Base-by-base conservation (phyloP, 1,140 invertebrate genomes). In the Tribolium castaneum region DNA sequence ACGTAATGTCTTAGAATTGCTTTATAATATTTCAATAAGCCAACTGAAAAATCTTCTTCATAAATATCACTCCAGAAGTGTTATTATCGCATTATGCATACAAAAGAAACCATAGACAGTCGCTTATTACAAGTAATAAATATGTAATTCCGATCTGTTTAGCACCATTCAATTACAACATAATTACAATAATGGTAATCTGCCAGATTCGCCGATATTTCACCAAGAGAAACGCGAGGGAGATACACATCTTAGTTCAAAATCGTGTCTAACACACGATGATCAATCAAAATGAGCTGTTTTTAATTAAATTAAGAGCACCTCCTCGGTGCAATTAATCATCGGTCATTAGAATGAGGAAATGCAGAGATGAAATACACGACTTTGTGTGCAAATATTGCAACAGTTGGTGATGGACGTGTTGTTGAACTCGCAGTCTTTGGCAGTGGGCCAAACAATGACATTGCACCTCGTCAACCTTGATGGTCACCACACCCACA, bases 391-490 rank as follows among this genome's bases (percentile, higher is more conserved):
- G 59, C 59, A 66, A 66, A 66, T 66, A 12, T 66, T 35, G 59
- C 59, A 34, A 66, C 25, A 66, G 59, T 45, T 45, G 39, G 39
- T 45, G 39, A 35, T 59, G 14, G 54, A 59, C 22, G 19, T 59
- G 54, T 59, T 66, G 59, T 66, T 66, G 59, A 66, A 66, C 59
- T 30, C 30, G 59, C 19, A 62, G 56, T 30, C 10, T 66, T 66
- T 66, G 59, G 59, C 59, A 66, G 25, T 66, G 59, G 59, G 59
- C 59, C 59, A 66, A 66, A 66, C 3, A 12, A 66, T 66, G 59
- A 66, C 59, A 66, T 66, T 66, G 59, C 59, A 66, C 59, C 59
- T 66, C 59, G 59, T 66, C 59, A 66, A 66, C 59, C 59, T 66
- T 66, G 59, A 66, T 66, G 59, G 59, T 66, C 59, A 66, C 59